Evolutionary conservation across 2,113 vertebrate species (phyloP).

Genomic region (Phalacrocorax brasilianus): DNA sequence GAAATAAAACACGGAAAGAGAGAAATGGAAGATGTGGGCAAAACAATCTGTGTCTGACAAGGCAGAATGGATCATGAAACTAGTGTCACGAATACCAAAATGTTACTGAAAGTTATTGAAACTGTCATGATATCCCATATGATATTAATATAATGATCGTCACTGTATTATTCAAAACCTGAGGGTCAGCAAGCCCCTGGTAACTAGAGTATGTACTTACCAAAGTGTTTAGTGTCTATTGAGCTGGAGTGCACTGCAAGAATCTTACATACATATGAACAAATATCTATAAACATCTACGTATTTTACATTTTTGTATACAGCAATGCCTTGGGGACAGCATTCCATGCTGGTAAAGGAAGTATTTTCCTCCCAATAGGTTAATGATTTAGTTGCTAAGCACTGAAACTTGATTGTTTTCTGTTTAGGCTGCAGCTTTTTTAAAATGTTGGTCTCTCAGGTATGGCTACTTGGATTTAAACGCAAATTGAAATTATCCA

Average conservation of each 20-base stretch:
- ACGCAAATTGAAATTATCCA: neutral
- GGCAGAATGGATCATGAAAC: neutral
- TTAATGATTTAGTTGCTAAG: constrained; percentile 61
- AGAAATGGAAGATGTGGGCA: neutral
- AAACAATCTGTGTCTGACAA: neutral
- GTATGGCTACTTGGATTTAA: neutral
- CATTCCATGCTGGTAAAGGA: neutral
- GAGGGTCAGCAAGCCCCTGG: neutral
- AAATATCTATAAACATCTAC: neutral
- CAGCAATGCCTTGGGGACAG: neutral
- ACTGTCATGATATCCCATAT: neutral
- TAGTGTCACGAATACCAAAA: neutral
- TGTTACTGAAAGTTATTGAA: neutral
- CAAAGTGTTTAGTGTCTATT: neutral
- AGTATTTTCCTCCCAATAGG: neutral
- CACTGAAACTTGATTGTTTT: constrained; percentile 5
- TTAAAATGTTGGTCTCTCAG: neutral
- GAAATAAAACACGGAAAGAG: neutral
- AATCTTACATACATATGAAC: neutral
- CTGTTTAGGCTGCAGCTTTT: neutral
- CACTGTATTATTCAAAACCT: neutral
- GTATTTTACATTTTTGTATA: neutral
- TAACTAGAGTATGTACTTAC: neutral
- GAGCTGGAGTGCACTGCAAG: neutral
- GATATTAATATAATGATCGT: neutral